A percentile compares a stretch with the other conserved stretches of the same genome.
These are phyloP conservation scores for Phasianus colchicus DNA, from an alignment of 2,113 vertebrate species.

Conservation along the genomic window DNA sequence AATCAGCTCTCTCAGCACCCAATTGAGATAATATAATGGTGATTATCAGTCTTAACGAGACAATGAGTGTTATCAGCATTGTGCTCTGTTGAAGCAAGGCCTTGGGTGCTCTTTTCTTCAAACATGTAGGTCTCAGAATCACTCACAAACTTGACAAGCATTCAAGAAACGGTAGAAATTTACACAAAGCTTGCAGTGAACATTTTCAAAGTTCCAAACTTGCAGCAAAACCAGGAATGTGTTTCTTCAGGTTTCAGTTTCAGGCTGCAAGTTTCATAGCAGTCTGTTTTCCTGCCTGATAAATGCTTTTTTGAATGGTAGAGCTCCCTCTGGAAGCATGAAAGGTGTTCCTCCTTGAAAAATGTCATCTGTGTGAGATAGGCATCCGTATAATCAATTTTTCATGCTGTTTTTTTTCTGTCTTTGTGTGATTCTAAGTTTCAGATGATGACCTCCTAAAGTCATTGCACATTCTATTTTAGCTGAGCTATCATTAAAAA, in stretches of 20 bases:
- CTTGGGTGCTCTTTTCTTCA: not conserved
- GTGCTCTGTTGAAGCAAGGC: not conserved
- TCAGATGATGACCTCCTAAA: conserved; percentile 35
- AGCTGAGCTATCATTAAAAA: conserved; percentile 61
- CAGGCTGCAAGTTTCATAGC: not conserved
- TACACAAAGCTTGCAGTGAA: not conserved
- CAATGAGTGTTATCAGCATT: not conserved
- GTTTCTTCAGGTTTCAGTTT: not conserved
- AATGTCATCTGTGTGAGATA: conserved; percentile 10
- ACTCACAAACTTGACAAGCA: not conserved
- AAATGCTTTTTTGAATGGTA: conserved; percentile 1
- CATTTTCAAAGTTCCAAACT: not conserved
- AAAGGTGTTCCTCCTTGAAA: conserved; percentile 51
- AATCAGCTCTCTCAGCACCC: not conserved
- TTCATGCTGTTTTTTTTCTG: conserved; percentile 67
- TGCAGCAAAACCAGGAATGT: not conserved
- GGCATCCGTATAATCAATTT: conserved; percentile 70
- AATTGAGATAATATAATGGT: not conserved
- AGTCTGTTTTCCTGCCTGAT: not conserved
- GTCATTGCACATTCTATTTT: conserved; percentile 41
- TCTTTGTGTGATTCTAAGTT: conserved; percentile 38
- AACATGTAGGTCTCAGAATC: not conserved
- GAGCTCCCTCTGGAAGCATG: conserved; percentile 39
- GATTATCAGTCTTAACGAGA: not conserved
- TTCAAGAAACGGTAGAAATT: not conserved